Evolutionary conservation across 2,113 vertebrate genomes (phyloP).

Genomic region (Papio anubis): DNA sequence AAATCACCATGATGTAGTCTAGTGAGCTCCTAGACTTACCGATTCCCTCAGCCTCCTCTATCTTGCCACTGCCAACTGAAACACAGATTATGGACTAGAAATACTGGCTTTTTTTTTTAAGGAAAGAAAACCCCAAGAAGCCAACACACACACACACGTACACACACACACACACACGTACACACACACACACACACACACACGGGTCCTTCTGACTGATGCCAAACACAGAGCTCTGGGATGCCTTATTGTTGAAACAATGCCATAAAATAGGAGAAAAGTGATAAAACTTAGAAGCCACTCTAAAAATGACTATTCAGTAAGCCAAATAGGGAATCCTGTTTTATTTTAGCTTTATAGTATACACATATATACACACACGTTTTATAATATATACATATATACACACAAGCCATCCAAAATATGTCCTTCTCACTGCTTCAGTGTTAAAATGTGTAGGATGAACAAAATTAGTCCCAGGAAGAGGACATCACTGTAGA

Average conservation of each 20-base stretch:
- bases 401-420: not conserved
- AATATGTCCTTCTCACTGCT: not conserved
- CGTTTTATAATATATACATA: not conserved
- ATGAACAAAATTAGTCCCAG: not conserved
- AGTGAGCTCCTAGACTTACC: not conserved
- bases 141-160: not conserved
- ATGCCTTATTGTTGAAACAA: not conserved
- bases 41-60: rapidly evolving
- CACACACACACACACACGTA: not conserved
- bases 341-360: not conserved
- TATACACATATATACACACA: too few relatives aligned
- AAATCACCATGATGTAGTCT: not conserved
- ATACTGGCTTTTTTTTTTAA: not conserved
- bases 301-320: not conserved
- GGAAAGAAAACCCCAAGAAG: not conserved
- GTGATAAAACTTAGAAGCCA: not conserved
- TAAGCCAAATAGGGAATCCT: not conserved
- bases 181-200: not conserved
- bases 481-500: not conserved
- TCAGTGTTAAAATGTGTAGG: not conserved
- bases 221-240: not conserved
- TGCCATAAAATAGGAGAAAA: not conserved
- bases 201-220: not conserved
- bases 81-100: not conserved
- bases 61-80: not conserved